Conservation (phyloP, 2,888 invertebrate species). For the Incurvaria masculella region DNA sequence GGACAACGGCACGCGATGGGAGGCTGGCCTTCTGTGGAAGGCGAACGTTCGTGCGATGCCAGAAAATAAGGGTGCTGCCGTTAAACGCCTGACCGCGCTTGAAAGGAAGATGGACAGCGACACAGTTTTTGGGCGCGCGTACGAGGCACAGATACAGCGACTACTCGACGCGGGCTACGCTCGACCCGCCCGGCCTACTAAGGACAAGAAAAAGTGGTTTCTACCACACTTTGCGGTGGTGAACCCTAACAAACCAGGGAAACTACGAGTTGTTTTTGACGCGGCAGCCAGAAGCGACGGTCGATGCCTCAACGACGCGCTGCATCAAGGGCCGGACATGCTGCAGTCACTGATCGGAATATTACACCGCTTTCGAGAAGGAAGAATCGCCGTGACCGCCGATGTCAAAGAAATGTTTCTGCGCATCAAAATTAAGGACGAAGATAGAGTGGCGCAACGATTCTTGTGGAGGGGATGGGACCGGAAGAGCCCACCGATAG, state of each 20-base stretch:
- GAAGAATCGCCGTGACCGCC: constrained; percentile 15
- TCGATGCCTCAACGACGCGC: constrained; percentile 10
- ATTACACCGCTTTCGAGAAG: constrained; percentile 19
- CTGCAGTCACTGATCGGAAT: constrained; percentile 21
- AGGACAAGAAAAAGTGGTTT: constrained; percentile 6
- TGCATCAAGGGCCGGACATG: constrained; percentile 22
- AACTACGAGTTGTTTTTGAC: constrained; percentile 9
- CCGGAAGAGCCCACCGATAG: constrained; percentile 1
- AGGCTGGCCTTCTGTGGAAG: constrained; percentile 12
- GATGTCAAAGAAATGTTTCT: constrained; percentile 24
- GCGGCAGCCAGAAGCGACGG: constrained; percentile 12
- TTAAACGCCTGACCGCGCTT: constrained; percentile 1
- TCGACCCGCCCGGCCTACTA: constrained; percentile 3
- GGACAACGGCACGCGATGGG: constrained; percentile 6
- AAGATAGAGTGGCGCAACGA: constrained; percentile 19
- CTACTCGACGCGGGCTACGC: constrained; percentile 11
- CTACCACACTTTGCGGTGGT: constrained; percentile 15
- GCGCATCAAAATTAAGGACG: constrained; percentile 17
- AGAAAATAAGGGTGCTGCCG: constrained; percentile 2
- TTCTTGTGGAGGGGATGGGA: constrained; percentile 12
- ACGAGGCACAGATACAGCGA: constrained; percentile 7
- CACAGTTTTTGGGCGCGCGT: constrained; percentile 1
- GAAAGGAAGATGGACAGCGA: constrained; percentile 11
- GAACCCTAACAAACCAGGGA: constrained; percentile 9
- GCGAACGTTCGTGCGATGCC: constrained; percentile 7